Conservation (phyloP, 2,797 vertebrate species). For the Liasis olivaceus region DNA sequence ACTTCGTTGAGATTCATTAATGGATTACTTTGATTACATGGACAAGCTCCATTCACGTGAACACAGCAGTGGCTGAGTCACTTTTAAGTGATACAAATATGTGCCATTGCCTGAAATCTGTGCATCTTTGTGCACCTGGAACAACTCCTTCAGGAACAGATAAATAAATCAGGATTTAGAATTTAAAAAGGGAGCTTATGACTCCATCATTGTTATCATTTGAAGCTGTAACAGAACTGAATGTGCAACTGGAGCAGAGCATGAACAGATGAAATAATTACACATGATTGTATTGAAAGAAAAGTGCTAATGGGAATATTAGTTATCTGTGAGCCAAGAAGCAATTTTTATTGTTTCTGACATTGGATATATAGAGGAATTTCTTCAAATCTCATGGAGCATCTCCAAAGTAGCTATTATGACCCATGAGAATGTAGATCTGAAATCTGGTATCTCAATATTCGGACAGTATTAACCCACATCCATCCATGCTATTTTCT, state of each 20-base stretch:
- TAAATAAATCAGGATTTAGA: neutral
- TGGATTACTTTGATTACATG: constrained; percentile 51
- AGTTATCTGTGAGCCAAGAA: neutral
- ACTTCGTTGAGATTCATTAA: constrained; percentile 43
- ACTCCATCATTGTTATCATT: constrained; percentile 9
- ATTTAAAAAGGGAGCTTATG: constrained; percentile 23
- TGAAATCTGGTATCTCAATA: too few species aligned
- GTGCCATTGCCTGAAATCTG: neutral
- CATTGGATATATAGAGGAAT: too few species aligned
- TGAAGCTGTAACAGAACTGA: constrained; percentile 1
- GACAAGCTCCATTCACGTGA: constrained; percentile 48
- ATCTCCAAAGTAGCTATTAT: neutral
- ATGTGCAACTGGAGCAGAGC: neutral
- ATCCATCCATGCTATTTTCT: too few species aligned
- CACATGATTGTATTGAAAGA: neutral
- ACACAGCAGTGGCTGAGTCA: constrained; percentile 22
- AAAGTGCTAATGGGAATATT: neutral
- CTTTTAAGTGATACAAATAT: neutral
- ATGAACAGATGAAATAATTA: constrained; percentile 4
- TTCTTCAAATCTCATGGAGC: neutral
- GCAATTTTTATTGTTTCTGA: neutral
- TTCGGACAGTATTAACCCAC: too few species aligned
- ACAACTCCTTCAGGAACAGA: constrained; percentile 18
- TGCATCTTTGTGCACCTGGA: constrained; percentile 15
- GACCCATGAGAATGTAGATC: too few species aligned